Base-by-base conservation (phyloP, 2,888 invertebrate genomes). In the Hydraecia micacea region DNA sequence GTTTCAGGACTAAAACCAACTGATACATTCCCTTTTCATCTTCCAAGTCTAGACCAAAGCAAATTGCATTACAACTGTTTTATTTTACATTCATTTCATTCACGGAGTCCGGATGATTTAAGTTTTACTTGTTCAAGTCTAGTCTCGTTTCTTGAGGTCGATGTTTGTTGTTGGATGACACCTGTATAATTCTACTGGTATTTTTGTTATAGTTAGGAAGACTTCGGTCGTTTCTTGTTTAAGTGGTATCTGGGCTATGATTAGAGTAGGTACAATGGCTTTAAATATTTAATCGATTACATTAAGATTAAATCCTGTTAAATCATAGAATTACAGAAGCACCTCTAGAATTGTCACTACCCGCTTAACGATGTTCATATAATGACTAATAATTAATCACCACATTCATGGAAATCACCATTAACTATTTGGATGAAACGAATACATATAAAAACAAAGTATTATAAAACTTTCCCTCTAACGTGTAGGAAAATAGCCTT, bases 41-140 rank as follows among this genome's bases (percentile, higher is more conserved):
- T 68, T 63, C 32, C 63, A 32, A 77, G 84, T 85, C 77, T 73
- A 83, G 83, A 80, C 86, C 76, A 73, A 73, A 75, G 77, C 58
- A 83, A 86, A 85, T 86, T 83, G 80, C 86, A 77, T 86, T 86
- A 83, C 84, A 83, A 85, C 80, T 77, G 77, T 85, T 83, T 85
- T 83, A 85, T 86, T 85, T 85, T 77, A 86, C 86, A 86, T 85
- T 86, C 77, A 83, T 83, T 81, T 83, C 68, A 83, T 81, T 81
- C 77, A 80, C 75, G 49, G 62, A 86, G 75, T 77, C 68, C 49
- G 84, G 80, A 80, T 85, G 86, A 85, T 86, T 86, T 85, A 86
- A 86, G 85, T 85, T 86, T 80, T 75, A 77, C 80, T 85, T 86
- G 85, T 86, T 79, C 39, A 71, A 83, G 86, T 83, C 73, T 66